These are phyloP conservation scores for Cacatua alba DNA, from an alignment of 2,113 vertebrate genomes.

Conservation along the genomic window DNA sequence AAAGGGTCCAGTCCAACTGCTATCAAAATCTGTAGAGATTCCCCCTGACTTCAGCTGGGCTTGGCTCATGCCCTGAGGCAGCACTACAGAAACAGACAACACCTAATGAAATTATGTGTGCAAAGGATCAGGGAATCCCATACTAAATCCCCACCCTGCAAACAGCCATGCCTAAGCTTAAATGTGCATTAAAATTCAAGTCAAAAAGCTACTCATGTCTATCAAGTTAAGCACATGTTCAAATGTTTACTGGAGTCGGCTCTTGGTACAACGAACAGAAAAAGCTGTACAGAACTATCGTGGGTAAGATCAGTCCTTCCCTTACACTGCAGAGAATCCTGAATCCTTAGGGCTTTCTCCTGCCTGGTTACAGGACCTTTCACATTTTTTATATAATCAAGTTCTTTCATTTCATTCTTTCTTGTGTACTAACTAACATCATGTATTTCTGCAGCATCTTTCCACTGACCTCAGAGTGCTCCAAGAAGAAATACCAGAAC, in stretches of 20 bases:
- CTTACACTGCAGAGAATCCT: background rate
- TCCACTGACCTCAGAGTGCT: background rate
- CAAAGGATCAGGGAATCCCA: conserved; percentile 38
- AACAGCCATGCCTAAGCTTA: conserved; percentile 50
- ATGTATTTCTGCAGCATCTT: background rate
- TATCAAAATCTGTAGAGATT: conserved; percentile 33
- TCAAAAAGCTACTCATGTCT: conserved; percentile 19
- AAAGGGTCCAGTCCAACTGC: conserved; percentile 8
- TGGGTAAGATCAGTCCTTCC: background rate
- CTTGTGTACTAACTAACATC: background rate
- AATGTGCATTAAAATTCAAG: conserved; percentile 26
- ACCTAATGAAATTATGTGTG: conserved; percentile 57
- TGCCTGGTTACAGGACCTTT: background rate
- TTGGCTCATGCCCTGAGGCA: conserved; percentile 29
- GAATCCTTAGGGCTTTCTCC: background rate
- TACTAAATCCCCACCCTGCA: background rate
- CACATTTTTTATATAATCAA: background rate
- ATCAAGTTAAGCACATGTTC: conserved; percentile 21
- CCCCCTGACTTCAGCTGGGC: conserved; percentile 17
- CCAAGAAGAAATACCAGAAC: background rate
- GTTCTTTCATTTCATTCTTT: background rate
- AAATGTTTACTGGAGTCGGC: background rate
- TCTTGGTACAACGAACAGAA: background rate
- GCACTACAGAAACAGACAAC: conserved; percentile 21
- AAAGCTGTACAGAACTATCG: background rate